A percentile compares a stretch with the other conserved stretches of the same genome.
Evolutionary conservation across 2,797 vertebrate genomes (phyloP).

Genomic region (Phylloscopus collybita): DNA sequence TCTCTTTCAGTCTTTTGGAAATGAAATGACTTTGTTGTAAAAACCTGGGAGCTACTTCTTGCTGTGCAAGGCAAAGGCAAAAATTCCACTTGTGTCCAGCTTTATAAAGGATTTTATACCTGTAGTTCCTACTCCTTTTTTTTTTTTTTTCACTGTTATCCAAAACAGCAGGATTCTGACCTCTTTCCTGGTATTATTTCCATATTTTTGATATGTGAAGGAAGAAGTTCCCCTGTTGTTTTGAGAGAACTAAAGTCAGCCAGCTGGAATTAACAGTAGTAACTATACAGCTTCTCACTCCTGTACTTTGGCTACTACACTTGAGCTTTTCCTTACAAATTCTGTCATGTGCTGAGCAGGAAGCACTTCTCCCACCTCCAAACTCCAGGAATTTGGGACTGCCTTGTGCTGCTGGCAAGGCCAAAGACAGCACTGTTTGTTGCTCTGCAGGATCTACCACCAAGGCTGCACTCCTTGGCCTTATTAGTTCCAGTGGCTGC

Average conservation of each 20-base stretch:
- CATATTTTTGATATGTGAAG: neutral
- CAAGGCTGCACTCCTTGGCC: neutral
- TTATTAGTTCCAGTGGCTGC: slow-evolving; percentile 43
- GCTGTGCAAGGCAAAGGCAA: neutral
- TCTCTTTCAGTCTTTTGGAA: neutral
- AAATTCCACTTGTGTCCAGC: neutral
- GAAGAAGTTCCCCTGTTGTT: neutral
- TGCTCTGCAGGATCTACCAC: neutral
- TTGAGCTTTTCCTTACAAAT: neutral
- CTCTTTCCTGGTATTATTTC: neutral
- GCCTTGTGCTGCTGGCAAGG: neutral
- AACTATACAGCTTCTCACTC: neutral
- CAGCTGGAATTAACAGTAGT: neutral
- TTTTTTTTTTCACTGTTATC: neutral
- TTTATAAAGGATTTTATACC: neutral
- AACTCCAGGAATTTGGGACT: neutral
- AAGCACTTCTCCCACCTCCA: neutral
- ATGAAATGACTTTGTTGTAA: neutral
- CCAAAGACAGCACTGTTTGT: neutral
- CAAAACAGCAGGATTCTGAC: neutral
- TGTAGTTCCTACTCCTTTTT: neutral
- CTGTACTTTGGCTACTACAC: neutral
- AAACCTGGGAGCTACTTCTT: neutral
- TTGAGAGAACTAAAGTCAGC: neutral
- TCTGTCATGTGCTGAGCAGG: neutral